Evolutionary conservation across 2,113 vertebrate species (phyloP).

Genomic region (Thymallus thymallus): DNA sequence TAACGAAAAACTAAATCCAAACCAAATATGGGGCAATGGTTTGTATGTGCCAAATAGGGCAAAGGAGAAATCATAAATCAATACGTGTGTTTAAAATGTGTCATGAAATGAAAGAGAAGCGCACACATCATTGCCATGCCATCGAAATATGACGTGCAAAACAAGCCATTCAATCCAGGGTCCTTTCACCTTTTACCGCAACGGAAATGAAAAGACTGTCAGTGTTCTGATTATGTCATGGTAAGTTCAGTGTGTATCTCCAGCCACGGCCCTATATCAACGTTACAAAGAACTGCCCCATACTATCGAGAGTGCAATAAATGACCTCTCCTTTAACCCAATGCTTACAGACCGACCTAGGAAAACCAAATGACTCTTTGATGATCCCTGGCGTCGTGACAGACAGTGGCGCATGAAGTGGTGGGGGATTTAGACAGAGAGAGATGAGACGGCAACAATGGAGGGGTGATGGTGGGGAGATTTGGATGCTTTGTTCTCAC

Average conservation of each 20-base stretch:
- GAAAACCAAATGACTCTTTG: too few relatives aligned
- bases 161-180: neutral
- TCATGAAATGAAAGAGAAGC: neutral
- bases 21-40: neutral
- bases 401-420: too few relatives aligned
- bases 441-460: neutral
- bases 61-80: neutral
- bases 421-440: neutral
- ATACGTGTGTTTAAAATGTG: neutral
- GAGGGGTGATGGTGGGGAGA: slow-evolving; percentile 43
- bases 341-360: too few relatives aligned
- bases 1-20: neutral
- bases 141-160: neutral
- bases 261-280: too few relatives aligned
- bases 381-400: too few relatives aligned
- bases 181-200: too few relatives aligned
- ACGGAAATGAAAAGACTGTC: too few relatives aligned
- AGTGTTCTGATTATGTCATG: too few relatives aligned
- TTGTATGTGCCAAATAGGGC: neutral
- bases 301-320: too few relatives aligned
- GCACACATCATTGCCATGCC: neutral
- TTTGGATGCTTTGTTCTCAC: slow-evolving; percentile 28
- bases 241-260: too few relatives aligned
- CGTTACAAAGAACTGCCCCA: too few relatives aligned
- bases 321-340: too few relatives aligned